These are phyloP conservation scores for Dinothrombium tinctorium DNA, from an alignment of 1,140 invertebrate genomes.

Conservation along the genomic window DNA sequence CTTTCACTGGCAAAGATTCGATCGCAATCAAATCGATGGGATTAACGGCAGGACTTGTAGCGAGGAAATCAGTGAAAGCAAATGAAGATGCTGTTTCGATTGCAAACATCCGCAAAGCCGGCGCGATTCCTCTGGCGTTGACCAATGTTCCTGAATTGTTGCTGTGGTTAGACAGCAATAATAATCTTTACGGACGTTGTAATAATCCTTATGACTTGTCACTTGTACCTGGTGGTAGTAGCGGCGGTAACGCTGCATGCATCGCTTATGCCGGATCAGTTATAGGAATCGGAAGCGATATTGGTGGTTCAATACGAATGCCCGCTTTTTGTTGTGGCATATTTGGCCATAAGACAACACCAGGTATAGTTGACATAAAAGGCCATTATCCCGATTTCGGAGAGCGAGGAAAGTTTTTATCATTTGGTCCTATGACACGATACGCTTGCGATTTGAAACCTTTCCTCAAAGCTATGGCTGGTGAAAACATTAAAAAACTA, in stretches of 20 bases:
- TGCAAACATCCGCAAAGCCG: not conserved
- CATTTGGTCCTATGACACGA: constrained; percentile 11
- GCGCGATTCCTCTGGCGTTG: constrained; percentile 38
- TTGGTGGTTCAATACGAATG: constrained; percentile 86
- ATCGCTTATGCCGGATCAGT: constrained; percentile 49
- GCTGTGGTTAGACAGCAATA: constrained; percentile 59
- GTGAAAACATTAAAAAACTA: not conserved
- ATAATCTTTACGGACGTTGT: constrained; percentile 59
- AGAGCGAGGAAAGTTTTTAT: constrained; percentile 15
- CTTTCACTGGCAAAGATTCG: constrained; percentile 15
- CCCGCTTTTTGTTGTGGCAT: constrained; percentile 82
- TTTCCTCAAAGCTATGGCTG: not conserved
- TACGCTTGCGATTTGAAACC: not conserved
- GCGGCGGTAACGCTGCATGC: constrained; percentile 25
- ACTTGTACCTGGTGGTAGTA: constrained; percentile 47
- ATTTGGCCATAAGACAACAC: constrained; percentile 79
- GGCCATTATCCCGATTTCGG: constrained; percentile 4
- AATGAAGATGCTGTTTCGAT: constrained; percentile 27
- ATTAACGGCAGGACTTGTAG: constrained; percentile 7
- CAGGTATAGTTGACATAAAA: constrained; percentile 21
- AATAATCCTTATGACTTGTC: constrained; percentile 70
- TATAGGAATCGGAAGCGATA: constrained; percentile 75
- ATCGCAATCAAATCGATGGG: constrained; percentile 12
- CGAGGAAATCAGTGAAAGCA: constrained; percentile 28
- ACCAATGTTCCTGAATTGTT: constrained; percentile 68